phyloP scores from a whole-genome alignment of 2,888 invertebrate species.

The Saturnia pavonia region DNA sequence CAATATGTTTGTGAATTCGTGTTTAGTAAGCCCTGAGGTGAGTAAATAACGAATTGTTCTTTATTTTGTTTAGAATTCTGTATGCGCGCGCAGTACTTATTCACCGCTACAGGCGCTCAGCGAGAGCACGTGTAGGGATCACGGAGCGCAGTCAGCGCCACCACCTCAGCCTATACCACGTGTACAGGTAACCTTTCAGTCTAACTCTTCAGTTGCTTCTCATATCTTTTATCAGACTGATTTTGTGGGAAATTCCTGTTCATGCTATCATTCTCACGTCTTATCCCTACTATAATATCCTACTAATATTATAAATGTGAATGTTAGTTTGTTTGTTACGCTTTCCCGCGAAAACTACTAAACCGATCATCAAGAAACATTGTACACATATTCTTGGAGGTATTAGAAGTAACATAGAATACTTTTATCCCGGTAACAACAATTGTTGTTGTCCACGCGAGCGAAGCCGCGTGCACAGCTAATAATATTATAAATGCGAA shows the following conservation, averaged over 20 bases:
- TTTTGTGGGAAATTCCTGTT: not conserved
- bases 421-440: too few relatives aligned
- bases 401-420: too few relatives aligned
- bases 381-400: too few relatives aligned
- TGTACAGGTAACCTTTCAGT: constrained; percentile 39
- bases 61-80: constrained; percentile 42
- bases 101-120: constrained; percentile 85
- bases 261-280: not conserved
- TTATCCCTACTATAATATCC: too few relatives aligned
- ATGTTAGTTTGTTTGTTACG: too few relatives aligned
- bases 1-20: not conserved
- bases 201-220: not conserved
- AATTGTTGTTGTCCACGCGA: too few relatives aligned
- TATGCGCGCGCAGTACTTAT: constrained; percentile 69
- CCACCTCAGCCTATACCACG: constrained; percentile 71
- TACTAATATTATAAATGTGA: too few relatives aligned
- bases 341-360: too few relatives aligned
- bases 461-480: too few relatives aligned
- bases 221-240: not conserved
- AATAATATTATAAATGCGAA: too few relatives aligned
- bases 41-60: not conserved
- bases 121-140: constrained; percentile 85
- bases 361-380: too few relatives aligned
- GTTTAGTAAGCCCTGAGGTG: not conserved
- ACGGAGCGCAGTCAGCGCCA: constrained; percentile 82